A percentile compares a stretch with the other conserved stretches of the same genome.
Evolutionary conservation across 2,113 vertebrate species (phyloP).

Genomic region (Nothobranchius furzeri): DNA sequence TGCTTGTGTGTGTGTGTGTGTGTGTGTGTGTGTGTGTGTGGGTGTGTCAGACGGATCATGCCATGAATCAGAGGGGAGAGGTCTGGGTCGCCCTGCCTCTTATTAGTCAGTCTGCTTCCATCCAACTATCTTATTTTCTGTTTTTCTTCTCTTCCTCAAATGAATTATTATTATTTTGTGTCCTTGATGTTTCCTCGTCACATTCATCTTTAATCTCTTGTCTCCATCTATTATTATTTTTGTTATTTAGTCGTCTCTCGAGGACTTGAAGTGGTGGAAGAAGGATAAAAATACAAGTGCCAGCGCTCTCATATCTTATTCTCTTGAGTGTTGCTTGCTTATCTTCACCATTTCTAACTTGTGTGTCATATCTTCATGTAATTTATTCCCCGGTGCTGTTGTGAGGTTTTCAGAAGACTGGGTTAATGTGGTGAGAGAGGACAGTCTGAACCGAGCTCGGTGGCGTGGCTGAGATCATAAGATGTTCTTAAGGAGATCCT

Average conservation of each 20-base stretch:
- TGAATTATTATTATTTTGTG: neutral
- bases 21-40: constrained; percentile 27
- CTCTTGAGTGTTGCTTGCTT: constrained; percentile 9
- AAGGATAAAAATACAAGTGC: constrained; percentile 2
- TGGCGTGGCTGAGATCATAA: constrained; percentile 10
- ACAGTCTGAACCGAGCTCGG: constrained; percentile 44
- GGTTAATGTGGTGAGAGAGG: constrained; percentile 28
- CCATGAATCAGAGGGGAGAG: constrained; percentile 75
- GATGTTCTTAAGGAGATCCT: constrained; percentile 12
- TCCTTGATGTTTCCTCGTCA: neutral
- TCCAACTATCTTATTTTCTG: constrained; percentile 1
- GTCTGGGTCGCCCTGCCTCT: constrained; percentile 62
- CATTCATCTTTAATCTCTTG: neutral
- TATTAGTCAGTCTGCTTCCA: constrained; percentile 56
- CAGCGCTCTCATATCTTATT: neutral
- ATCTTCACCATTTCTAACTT: neutral
- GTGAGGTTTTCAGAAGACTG: constrained; percentile 15
- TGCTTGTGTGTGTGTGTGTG: constrained; percentile 31
- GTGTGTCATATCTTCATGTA: neutral
- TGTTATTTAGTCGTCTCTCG: neutral
- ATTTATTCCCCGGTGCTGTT: constrained; percentile 1
- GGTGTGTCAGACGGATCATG: constrained; percentile 60
- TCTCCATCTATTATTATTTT: constrained; percentile 2
- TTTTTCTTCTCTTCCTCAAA: neutral
- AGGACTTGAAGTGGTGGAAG: neutral